Base-by-base conservation (phyloP, 23 tunicate species). In the Diplosoma virens region DNA sequence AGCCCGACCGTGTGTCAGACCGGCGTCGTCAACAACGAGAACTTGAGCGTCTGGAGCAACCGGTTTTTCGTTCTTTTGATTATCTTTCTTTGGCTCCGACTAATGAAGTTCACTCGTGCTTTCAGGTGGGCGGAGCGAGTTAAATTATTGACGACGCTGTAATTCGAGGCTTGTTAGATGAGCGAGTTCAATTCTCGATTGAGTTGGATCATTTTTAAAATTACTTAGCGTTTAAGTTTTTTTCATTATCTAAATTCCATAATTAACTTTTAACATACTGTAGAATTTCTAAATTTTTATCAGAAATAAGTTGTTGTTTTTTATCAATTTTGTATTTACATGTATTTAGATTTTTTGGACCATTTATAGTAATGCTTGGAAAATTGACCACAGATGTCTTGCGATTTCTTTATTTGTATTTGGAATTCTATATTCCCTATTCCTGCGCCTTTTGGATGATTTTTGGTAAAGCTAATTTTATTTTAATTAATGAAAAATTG, bases 381-480 rank as follows among this genome's bases (percentile, higher is more conserved):
- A 93, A 93, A 63, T 70, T 93, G 9, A 37, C 65, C 17, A 71
- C 72, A 68, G 98, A 93, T 63, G 58, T 93, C 23, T 4, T 93
- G 25, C 86, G 89, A 11, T 93, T 93, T 37, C 66, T 87, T 22
- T 87, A 79, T 50, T 73, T 93, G 66, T 93, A 87, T 71, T 71
- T 87, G 63, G 98, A 86, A 45, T 87, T 93, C 72, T 87, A 83
- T 66, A 87, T 87, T 56, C 94, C 94, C 0, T 93, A 86, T 55
- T 81, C 98, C 1, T 78, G 86, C 66, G 94, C 84, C 0, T 93
- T 93, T 47, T 93, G 94, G 93, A 86, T 93, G 94, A 78, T 87
- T 18, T 93, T 86, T 41, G 98, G 98, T 86, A 36, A 76, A n/a
- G n/a, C n/a, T n/a, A n/a, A n/a, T n/a, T n/a, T n/a, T n/a, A n/a